phyloP scores from a whole-genome alignment of 2,888 invertebrate genomes.

The Zhuqinia jingwanae region DNA sequence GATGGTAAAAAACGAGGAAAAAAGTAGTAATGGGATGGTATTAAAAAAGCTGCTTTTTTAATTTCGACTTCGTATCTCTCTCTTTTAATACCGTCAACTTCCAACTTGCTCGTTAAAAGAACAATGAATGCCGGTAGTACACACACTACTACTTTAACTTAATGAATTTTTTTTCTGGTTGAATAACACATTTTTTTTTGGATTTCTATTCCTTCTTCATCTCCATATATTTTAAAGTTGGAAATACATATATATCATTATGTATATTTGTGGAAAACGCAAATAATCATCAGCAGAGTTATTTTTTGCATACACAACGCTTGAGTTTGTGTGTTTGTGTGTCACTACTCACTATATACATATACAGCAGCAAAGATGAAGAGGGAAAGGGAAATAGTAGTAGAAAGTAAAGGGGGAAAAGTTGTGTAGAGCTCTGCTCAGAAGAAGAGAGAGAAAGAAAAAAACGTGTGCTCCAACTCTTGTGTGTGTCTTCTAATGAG shows the following conservation, averaged over 20 bases:
- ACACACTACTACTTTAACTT: neutral
- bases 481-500: constrained; percentile 38
- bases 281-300: neutral
- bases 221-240: constrained; percentile 1
- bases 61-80: too few relatives aligned
- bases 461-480: neutral
- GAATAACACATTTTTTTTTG: neutral
- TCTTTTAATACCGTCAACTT: constrained; percentile 10
- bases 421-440: neutral
- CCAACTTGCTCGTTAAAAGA: constrained; percentile 4
- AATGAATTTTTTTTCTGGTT: constrained; percentile 22
- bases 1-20: neutral
- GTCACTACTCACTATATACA: too few relatives aligned
- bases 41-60: neutral
- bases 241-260: neutral
- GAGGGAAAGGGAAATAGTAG: neutral
- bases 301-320: too few relatives aligned
- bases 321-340: too few relatives aligned
- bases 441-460: neutral
- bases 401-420: neutral
- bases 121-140: neutral
- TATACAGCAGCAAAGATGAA: too few relatives aligned
- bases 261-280: constrained; percentile 1
- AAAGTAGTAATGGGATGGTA: neutral
- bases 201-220: constrained; percentile 3